Conservation (phyloP, 2,888 invertebrate genomes). For the Eupithecia centaureata region DNA sequence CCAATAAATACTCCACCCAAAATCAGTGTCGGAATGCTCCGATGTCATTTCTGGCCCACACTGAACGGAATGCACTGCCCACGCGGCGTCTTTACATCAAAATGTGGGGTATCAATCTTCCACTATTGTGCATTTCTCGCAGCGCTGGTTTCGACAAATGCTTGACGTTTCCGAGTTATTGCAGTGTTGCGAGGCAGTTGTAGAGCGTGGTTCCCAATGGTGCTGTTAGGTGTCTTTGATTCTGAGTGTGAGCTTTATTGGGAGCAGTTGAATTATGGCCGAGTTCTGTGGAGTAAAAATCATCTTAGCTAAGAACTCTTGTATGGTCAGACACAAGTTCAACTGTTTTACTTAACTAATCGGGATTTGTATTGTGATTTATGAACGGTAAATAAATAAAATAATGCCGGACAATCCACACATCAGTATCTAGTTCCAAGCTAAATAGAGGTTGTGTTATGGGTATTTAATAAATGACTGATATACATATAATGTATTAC, state of each 20-base stretch:
- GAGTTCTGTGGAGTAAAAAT: neutral
- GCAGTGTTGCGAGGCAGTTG: slow-evolving; percentile 38
- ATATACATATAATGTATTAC: no score
- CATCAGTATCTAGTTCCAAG: no score
- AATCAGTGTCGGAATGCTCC: slow-evolving; percentile 55
- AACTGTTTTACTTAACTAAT: neutral
- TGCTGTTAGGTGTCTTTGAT: slow-evolving; percentile 8
- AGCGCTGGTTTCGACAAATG: slow-evolving; percentile 42
- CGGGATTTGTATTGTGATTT: no score
- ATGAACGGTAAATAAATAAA: no score
- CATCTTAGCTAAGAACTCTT: neutral
- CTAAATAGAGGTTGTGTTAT: no score
- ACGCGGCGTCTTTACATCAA: slow-evolving; percentile 52
- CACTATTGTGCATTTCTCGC: slow-evolving; percentile 43
- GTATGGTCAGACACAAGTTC: neutral
- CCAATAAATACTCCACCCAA: slow-evolving; percentile 40
- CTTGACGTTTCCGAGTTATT: slow-evolving; percentile 44
- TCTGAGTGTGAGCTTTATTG: slow-evolving; percentile 13
- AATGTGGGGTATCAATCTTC: slow-evolving; percentile 56
- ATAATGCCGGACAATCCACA: no score
- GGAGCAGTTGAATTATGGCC: slow-evolving; percentile 1
- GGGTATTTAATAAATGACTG: no score
- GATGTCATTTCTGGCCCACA: slow-evolving; percentile 69
- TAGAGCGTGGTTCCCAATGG: slow-evolving; percentile 19
- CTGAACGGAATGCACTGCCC: slow-evolving; percentile 68